phyloP scores from a whole-genome alignment of 2,113 vertebrate species.

The Oryzias curvinotus region DNA sequence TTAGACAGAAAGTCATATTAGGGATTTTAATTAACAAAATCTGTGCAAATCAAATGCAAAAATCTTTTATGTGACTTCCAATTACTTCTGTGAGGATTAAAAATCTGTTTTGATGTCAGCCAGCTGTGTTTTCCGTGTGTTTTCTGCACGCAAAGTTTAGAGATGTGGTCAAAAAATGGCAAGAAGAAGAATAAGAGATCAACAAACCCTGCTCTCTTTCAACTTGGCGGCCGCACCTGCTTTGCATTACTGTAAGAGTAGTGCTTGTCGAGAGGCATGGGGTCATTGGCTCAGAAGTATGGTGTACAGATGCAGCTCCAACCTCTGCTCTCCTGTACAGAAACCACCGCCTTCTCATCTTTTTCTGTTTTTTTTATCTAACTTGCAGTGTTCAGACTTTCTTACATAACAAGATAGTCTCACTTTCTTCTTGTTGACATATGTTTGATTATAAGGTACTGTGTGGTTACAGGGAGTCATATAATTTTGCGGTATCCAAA shows the following conservation, averaged over 20 bases:
- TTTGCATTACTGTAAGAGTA: conserved; percentile 56
- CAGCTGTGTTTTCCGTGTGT: conserved; percentile 54
- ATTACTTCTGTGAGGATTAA: conserved; percentile 52
- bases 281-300: conserved; percentile 56
- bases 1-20: conserved; percentile 50
- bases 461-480: conserved; percentile 34
- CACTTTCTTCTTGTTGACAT: conserved; percentile 21
- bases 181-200: conserved; percentile 40
- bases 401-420: conserved; percentile 50
- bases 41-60: conserved; percentile 60
- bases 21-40: conserved; percentile 67
- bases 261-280: conserved; percentile 32
- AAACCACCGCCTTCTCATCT: conserved; percentile 43
- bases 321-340: conserved; percentile 38
- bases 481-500: conserved; percentile 19
- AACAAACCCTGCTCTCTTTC: conserved; percentile 52
- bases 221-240: conserved; percentile 62
- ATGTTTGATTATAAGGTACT: conserved; percentile 38
- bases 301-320: conserved; percentile 57
- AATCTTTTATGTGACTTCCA: conserved; percentile 68
- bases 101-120: conserved; percentile 45
- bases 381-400: conserved; percentile 18
- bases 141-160: conserved; percentile 44
- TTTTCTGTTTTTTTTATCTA: conserved; percentile 30
- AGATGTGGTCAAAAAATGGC: neutral